Conservation (phyloP, 2,888 invertebrate species). For the Lumbricus terrestris region DNA sequence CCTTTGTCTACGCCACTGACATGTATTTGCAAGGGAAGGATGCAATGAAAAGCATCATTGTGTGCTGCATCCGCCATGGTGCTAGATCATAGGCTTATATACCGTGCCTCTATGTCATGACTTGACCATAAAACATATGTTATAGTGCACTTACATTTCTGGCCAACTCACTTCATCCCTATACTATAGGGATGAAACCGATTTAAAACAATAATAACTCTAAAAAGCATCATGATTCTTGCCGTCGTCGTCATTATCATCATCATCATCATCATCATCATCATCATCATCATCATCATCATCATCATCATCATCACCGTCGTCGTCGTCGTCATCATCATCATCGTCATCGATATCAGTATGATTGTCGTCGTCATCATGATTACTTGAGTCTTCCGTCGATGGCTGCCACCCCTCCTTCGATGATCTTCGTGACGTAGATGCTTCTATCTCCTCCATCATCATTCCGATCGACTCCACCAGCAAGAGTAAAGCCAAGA, state of each 20-base stretch:
- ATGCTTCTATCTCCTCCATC: neutral
- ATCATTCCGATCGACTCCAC: slow-evolving; percentile 7
- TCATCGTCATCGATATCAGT: neutral
- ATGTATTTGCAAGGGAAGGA: too few relatives aligned
- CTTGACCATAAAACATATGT: too few relatives aligned
- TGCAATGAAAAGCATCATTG: too few relatives aligned
- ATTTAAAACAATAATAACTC: too few relatives aligned
- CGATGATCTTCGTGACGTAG: slow-evolving; percentile 11
- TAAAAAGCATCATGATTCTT: too few relatives aligned
- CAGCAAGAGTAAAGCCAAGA: slow-evolving; percentile 7
- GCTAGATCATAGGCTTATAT: too few relatives aligned
- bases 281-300: neutral
- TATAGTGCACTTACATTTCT: too few relatives aligned
- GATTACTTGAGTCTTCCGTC: slow-evolving; percentile 15
- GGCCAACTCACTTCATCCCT: too few relatives aligned
- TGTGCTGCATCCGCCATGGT: too few relatives aligned
- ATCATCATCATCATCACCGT: neutral
- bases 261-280: neutral
- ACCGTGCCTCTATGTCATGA: too few relatives aligned
- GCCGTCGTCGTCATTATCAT: neutral
- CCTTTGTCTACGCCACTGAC: too few relatives aligned
- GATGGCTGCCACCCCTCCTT: neutral
- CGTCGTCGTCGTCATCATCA: neutral
- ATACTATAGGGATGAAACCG: too few relatives aligned
- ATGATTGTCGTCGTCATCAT: neutral